A percentile compares a stretch with the other conserved stretches of the same genome.
phyloP scores from a whole-genome alignment of 2,888 invertebrate genomes.

The Phyllotreta cruciferae region DNA sequence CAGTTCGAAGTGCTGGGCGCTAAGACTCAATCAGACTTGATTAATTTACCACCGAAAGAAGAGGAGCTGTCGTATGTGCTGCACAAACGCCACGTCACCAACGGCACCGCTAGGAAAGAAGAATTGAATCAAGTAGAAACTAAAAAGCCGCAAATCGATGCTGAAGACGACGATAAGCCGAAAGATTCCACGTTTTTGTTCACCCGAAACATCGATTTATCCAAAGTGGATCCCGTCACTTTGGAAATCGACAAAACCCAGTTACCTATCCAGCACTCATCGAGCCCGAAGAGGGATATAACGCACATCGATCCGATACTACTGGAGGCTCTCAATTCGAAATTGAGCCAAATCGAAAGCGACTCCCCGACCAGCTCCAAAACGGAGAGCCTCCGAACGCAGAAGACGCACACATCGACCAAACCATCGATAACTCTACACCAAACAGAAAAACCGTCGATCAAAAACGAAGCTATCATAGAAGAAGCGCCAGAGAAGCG shows the following conservation, averaged over 20 bases:
- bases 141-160: constrained; percentile 59
- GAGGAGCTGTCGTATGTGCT: constrained; percentile 85
- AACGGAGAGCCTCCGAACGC: constrained; percentile 69
- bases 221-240: constrained; percentile 76
- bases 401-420: constrained; percentile 47
- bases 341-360: constrained; percentile 78
- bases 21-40: constrained; percentile 59
- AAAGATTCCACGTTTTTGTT: constrained; percentile 68
- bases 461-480: constrained; percentile 42
- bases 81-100: constrained; percentile 85
- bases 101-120: constrained; percentile 74
- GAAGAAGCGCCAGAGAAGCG: constrained; percentile 35
- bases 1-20: constrained; percentile 70
- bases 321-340: constrained; percentile 72
- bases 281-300: constrained; percentile 76
- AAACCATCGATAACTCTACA: no score
- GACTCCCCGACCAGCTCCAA: constrained; percentile 78
- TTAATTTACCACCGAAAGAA: constrained; percentile 62
- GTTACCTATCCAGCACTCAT: constrained; percentile 67
- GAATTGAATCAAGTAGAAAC: constrained; percentile 42
- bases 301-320: constrained; percentile 74
- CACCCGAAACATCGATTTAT: constrained; percentile 77
- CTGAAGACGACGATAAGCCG: constrained; percentile 48
- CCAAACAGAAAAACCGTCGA: constrained; percentile 39
- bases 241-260: constrained; percentile 73